Evolutionary conservation across 1,140 invertebrate species (phyloP), one percentile per base, ranked within the genome.

Genomic region (Polypedilum pembai): DNA sequence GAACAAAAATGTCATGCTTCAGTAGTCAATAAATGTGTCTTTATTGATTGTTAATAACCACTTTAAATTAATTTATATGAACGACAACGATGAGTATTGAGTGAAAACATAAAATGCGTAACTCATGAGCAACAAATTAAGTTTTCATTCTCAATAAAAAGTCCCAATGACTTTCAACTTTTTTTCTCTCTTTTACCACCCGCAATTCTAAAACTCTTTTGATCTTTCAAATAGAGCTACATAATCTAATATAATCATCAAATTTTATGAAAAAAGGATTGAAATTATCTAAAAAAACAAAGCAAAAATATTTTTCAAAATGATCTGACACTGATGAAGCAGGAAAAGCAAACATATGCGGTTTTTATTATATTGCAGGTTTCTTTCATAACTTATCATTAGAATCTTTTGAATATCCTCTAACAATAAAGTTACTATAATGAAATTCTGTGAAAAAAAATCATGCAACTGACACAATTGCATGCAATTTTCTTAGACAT

Each of bases 31-130:
- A 45, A 45, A 45, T 12, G 8, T 45, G 41, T 15, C 45, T 56
- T 56, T 56, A 56, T 56, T 56, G 45, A 56, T 56, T n/a, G n/a
- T 56, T 56, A 56, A 56, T n/a, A 56, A 56, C 45, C n/a, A 56
- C 45, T 56, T 56, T 56, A 56, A 56, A 56, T 56, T 56, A 56
- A 56, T 56, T 56, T 56, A 33, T 33, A 33, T 33, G 15, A 56
- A 56, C 45, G 45, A 56, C 45, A 56, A 56, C n/a, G 12, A 33
- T 33, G 24, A 33, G 24, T 33, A 33, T 56, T 56, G 12, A 56
- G n/a, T 56, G n/a, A 56, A n/a, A 56, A n/a, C 45, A 56, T 56
- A 56, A 56, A 56, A 56, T 56, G 12, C 45, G 45, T 56, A 12
- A n/a, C n/a, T 56, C 45, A 56, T n/a, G 12, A 56, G 45, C 45